phyloP scores from a whole-genome alignment of 2,113 vertebrate genomes.

The Silurus glanis region DNA sequence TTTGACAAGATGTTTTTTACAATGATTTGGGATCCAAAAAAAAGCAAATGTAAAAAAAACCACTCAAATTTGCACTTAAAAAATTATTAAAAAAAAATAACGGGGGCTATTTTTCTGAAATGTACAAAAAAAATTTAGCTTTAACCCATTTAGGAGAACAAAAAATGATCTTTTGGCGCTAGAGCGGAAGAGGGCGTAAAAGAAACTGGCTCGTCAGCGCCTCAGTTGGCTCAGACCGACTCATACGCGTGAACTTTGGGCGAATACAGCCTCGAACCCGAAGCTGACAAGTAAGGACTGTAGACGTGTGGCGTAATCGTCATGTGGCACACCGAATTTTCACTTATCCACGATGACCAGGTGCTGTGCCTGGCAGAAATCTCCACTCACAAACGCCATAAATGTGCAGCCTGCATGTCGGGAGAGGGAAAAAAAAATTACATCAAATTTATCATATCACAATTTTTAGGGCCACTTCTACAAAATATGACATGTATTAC shows the following conservation, averaged over 20 bases:
- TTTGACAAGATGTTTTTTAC: not conserved
- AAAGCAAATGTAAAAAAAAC: not conserved
- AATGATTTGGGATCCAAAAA: slow-evolving; percentile 32
- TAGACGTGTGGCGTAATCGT: slow-evolving; percentile 60
- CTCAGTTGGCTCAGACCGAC: slow-evolving; percentile 43
- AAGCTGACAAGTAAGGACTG: slow-evolving; percentile 62
- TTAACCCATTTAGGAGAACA: slow-evolving; percentile 66
- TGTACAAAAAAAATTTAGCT: slow-evolving; percentile 42
- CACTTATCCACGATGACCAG: slow-evolving; percentile 93
- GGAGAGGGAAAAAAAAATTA: not conserved
- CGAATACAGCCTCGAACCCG: slow-evolving; percentile 56
- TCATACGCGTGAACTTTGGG: slow-evolving; percentile 55
- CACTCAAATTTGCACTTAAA: not conserved
- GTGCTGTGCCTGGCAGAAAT: slow-evolving; percentile 99
- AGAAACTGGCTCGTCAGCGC: slow-evolving; percentile 36
- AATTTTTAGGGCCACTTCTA: not conserved
- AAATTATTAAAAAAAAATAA: slow-evolving; percentile 58
- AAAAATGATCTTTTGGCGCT: slow-evolving; percentile 36
- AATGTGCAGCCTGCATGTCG: slow-evolving; percentile 81
- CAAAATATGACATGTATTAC: not conserved
- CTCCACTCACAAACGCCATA: slow-evolving; percentile 99
- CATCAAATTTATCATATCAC: not conserved
- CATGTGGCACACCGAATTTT: slow-evolving; percentile 69
- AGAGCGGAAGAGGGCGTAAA: not conserved
- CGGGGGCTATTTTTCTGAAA: slow-evolving; percentile 59